These are phyloP conservation scores for Nothura maculosa DNA, from an alignment of 2,797 vertebrate genomes.

Conservation along the genomic window DNA sequence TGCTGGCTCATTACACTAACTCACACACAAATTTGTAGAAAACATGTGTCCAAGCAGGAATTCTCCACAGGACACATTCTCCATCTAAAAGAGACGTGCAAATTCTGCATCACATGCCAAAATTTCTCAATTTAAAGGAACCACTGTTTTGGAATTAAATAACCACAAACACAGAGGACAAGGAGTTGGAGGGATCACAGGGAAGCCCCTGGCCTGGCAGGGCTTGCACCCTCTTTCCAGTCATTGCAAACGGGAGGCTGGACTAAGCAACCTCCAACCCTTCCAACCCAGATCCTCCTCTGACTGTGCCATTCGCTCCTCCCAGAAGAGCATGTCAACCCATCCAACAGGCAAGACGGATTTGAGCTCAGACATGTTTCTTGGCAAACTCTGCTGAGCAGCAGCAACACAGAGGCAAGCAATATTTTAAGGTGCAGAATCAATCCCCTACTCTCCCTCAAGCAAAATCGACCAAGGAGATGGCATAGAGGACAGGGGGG, in stretches of 20 bases:
- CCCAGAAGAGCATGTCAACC: neutral
- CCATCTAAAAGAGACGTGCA: too few relatives aligned
- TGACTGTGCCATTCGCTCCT: neutral
- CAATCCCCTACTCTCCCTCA: neutral
- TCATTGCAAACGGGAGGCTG: neutral
- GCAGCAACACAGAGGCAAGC: neutral
- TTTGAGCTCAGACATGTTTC: neutral
- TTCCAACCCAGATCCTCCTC: neutral
- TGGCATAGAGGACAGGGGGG: neutral
- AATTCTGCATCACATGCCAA: neutral
- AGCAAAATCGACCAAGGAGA: neutral
- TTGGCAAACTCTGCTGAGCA: neutral
- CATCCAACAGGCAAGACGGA: neutral
- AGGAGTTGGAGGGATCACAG: neutral
- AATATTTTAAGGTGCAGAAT: neutral
- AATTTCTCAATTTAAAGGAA: neutral
- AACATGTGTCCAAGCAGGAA: neutral
- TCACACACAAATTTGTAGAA: neutral
- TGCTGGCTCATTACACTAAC: neutral
- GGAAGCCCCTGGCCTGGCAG: neutral
- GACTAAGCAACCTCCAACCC: neutral
- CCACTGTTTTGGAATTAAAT: neutral
- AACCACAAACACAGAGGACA: neutral
- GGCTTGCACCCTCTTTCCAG: neutral
- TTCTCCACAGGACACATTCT: rapidly evolving